Evolutionary conservation across 1,140 invertebrate genomes (phyloP), one percentile per base, ranked within the genome.

Genomic region (Stegodyphus mimosarum): DNA sequence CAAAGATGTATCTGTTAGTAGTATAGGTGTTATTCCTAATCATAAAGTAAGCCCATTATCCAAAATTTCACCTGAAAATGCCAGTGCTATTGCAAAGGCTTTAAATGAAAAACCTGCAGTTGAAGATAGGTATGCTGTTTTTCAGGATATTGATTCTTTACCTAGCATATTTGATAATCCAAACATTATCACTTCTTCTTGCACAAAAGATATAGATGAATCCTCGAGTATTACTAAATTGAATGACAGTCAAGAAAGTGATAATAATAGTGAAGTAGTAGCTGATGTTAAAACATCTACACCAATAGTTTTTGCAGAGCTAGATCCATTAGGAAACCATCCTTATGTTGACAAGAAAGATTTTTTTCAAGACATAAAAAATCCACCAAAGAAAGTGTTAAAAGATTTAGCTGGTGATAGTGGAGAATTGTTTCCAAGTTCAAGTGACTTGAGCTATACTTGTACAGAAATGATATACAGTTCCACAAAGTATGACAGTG

Each of bases 311-410:
- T 97, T 97, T 91, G 96, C 95, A 55, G 96, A 97, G 90, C 91
- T 97, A 91, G 96, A 98, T 93, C 96, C 96, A 77, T 91, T 98
- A 89, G 96, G 96, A 89, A 90, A 95, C 93, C 91, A 95, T 91
- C 96, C 96, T 69, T 97, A 96, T 91, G 93, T 97, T 88, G 96
- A 98, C 92, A 96, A 96, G 91, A 97, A 97, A 92, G 95, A 96
- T 90, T 97, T 98, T 91, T 98, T 98, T 92, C 95, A 96, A 92
- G 95, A 97, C 89, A 92, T 97, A 86, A 97, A 97, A 92, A 97
- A 97, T 91, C 96, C 95, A 86, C 95, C 95, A 76, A 96, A 96
- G 92, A 96, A 96, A 91, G 94, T 95, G 18, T 92, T 96, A 69
- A 97, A 96, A 92, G 95, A 96, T 90, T 91, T 97, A 88, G 94